Conservation (phyloP, 1,140 invertebrate genomes). For the Zaprionus vittiger region DNA sequence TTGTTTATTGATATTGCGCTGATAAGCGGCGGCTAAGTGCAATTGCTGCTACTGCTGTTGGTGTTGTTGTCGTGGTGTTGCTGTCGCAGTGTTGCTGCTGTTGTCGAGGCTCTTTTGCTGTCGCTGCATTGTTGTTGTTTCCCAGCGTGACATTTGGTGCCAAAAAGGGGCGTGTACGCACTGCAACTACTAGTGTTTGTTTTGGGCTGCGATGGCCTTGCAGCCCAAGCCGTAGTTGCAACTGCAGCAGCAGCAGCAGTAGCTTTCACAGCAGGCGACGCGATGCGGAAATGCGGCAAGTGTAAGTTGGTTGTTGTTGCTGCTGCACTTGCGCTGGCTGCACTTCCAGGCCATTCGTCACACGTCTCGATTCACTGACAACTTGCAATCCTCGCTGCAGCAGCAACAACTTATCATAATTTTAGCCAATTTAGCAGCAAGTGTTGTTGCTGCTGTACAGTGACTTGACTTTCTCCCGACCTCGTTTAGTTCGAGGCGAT, state of each 20-base stretch:
- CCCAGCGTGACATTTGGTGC: constrained; percentile 37
- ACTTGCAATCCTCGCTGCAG: constrained; percentile 60
- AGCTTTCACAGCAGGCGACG: constrained; percentile 38
- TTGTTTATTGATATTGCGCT: constrained; percentile 52
- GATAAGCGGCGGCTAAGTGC: constrained; percentile 52
- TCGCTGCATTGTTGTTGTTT: constrained; percentile 49
- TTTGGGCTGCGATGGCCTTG: constrained; percentile 48
- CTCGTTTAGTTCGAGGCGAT: constrained; percentile 71
- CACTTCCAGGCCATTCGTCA: constrained; percentile 80
- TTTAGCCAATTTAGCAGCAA: constrained; percentile 74
- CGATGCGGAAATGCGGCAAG: constrained; percentile 64
- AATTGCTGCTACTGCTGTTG: constrained; percentile 9
- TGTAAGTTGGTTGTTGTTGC: constrained; percentile 18
- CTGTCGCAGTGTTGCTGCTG: constrained; percentile 10
- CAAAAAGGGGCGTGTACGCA: constrained; percentile 51
- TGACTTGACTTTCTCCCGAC: constrained; percentile 75
- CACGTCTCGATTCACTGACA: constrained; percentile 77
- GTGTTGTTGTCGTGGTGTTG: background rate
- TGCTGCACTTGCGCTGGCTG: constrained; percentile 58
- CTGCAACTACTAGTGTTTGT: constrained; percentile 29
- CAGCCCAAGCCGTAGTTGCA: constrained; percentile 19
- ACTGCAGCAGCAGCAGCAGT: constrained; percentile 13
- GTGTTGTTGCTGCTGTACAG: constrained; percentile 41
- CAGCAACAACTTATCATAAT: constrained; percentile 66
- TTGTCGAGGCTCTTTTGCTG: constrained; percentile 8